Conservation (phyloP, 1,140 invertebrate genomes). For the Armadillidium nasatum region DNA sequence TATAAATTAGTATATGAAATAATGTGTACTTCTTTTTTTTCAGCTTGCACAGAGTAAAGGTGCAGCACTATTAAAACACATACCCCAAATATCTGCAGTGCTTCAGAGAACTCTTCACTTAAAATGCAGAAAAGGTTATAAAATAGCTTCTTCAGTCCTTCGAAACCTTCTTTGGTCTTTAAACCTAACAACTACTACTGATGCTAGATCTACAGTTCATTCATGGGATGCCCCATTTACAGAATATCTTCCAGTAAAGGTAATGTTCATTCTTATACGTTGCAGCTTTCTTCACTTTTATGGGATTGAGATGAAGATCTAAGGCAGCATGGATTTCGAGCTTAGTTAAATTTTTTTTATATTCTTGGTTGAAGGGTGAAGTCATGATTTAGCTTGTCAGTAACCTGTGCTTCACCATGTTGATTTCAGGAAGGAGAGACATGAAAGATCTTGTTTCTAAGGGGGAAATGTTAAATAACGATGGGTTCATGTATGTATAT, state of each 20-base stretch:
- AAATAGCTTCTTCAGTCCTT: slow-evolving; percentile 55
- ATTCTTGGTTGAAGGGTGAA: too few relatives aligned
- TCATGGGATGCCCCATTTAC: slow-evolving; percentile 61
- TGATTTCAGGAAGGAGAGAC: too few relatives aligned
- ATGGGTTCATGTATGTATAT: too few relatives aligned
- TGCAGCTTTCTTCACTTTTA: too few relatives aligned
- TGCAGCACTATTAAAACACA: slow-evolving; percentile 58
- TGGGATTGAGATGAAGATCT: too few relatives aligned
- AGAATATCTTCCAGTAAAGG: slow-evolving; percentile 67
- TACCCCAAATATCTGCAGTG: slow-evolving; percentile 58
- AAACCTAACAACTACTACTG: slow-evolving; percentile 59
- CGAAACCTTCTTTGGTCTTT: slow-evolving; percentile 57
- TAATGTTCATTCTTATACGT: slow-evolving; percentile 48
- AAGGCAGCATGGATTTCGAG: too few relatives aligned
- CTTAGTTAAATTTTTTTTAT: too few relatives aligned
- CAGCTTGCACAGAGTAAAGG: slow-evolving; percentile 60
- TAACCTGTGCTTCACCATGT: too few relatives aligned
- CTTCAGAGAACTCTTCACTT: slow-evolving; percentile 61
- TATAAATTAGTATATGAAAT: too few relatives aligned
- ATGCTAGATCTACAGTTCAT: slow-evolving; percentile 59
- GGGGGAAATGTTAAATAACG: too few relatives aligned
- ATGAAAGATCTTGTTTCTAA: too few relatives aligned
- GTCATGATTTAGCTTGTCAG: too few relatives aligned
- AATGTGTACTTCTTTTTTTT: background rate
- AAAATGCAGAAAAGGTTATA: slow-evolving; percentile 59